Evolutionary conservation across 2,113 vertebrate species (phyloP).

Genomic region (Anarrhichthys ocellatus): DNA sequence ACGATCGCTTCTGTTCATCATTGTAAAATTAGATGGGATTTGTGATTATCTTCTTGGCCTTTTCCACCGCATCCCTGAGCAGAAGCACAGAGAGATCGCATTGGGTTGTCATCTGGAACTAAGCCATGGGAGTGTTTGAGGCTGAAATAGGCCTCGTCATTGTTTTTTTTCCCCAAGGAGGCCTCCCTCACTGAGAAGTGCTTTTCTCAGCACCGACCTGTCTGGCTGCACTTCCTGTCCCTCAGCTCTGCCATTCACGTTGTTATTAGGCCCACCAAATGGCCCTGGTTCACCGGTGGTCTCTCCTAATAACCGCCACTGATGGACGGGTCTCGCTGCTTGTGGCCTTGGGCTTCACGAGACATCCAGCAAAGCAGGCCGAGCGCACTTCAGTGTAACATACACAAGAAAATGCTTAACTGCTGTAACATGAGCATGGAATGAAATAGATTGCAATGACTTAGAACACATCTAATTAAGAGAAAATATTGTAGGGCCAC

Average conservation of each 20-base stretch:
- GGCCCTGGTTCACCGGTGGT: slow-evolving; percentile 88
- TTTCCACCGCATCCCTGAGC: slow-evolving; percentile 14
- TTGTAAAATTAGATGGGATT: slow-evolving; percentile 19
- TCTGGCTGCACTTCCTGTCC: slow-evolving; percentile 92
- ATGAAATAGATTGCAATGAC: slow-evolving; percentile 79
- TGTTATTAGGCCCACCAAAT: slow-evolving; percentile 89
- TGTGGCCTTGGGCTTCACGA: slow-evolving; percentile 86
- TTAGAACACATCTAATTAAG: slow-evolving; percentile 84
- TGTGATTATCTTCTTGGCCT: background rate
- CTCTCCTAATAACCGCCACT: slow-evolving; percentile 85
- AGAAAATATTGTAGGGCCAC: slow-evolving; percentile 79
- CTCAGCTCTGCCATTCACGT: slow-evolving; percentile 83
- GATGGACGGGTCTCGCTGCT: slow-evolving; percentile 85
- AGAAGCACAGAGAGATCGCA: slow-evolving; percentile 36
- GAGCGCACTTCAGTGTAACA: slow-evolving; percentile 62
- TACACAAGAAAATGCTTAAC: slow-evolving; percentile 67
- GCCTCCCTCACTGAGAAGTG: slow-evolving; percentile 81
- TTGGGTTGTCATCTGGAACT: slow-evolving; percentile 72
- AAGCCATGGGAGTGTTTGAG: slow-evolving; percentile 70
- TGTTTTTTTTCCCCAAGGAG: slow-evolving; percentile 71
- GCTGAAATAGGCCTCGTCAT: slow-evolving; percentile 84
- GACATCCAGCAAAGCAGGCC: slow-evolving; percentile 72
- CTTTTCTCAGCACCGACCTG: slow-evolving; percentile 89
- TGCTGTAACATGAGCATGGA: slow-evolving; percentile 75
- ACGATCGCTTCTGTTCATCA: slow-evolving; percentile 29